A percentile compares a stretch with the other conserved stretches of the same genome.
Evolutionary conservation across 2,113 vertebrate genomes (phyloP).

Genomic region (Tiliqua scincoides): DNA sequence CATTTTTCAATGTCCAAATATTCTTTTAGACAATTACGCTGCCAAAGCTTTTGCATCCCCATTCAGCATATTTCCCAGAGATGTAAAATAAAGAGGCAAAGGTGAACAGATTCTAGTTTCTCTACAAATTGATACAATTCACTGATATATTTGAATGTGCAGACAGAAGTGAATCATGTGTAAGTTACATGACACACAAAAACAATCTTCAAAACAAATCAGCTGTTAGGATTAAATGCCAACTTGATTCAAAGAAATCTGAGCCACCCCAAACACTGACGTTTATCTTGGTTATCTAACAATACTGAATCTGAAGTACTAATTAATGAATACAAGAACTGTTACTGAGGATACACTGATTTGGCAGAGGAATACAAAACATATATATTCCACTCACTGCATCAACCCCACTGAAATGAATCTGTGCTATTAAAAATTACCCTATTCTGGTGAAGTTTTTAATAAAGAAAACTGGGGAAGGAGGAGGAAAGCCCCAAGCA

Average conservation of each 20-base stretch:
- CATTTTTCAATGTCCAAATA: not conserved
- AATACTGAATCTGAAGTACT: not conserved
- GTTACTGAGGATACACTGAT: not conserved
- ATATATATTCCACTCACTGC: not conserved
- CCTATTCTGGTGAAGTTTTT: not conserved
- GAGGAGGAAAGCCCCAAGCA: not conserved
- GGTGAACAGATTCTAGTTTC: not conserved
- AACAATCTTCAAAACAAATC: not conserved
- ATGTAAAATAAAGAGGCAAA: not conserved
- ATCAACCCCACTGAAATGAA: not conserved
- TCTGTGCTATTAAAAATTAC: not conserved
- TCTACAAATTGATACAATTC: constrained; percentile 10
- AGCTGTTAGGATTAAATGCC: not conserved
- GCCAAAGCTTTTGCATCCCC: not conserved
- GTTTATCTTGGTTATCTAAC: not conserved
- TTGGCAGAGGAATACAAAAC: constrained; percentile 23
- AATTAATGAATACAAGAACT: not conserved
- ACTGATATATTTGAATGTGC: not conserved
- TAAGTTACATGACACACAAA: not conserved
- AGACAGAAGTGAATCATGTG: not conserved
- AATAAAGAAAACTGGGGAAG: not conserved
- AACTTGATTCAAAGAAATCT: not conserved
- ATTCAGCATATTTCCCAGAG: not conserved
- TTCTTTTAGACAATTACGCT: not conserved
- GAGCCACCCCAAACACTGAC: not conserved